Percentiles rank a stretch among this genome's conserved stretches.
Conservation (phyloP, 2,888 invertebrate genomes). For the Chymomyza amoena region DNA sequence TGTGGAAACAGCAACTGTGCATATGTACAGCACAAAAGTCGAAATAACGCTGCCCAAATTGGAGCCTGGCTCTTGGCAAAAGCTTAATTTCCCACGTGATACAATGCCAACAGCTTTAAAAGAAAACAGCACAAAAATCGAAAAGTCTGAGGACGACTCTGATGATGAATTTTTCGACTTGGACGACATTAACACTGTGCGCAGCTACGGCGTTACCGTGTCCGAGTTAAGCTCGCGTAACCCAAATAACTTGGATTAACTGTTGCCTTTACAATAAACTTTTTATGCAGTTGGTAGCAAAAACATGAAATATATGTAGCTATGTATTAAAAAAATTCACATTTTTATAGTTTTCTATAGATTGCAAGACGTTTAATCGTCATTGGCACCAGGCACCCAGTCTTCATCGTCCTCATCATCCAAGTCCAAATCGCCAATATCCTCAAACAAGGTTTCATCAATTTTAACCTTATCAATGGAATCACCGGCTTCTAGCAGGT, state of each 20-base stretch:
- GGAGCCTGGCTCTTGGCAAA: slow-evolving; percentile 90
- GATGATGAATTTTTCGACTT: slow-evolving; percentile 85
- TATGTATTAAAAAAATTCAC: slow-evolving; percentile 2
- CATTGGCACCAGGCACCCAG: slow-evolving; percentile 81
- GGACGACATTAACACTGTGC: slow-evolving; percentile 82
- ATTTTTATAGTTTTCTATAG: not conserved
- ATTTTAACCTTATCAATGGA: slow-evolving; percentile 86
- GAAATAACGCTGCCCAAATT: slow-evolving; percentile 94
- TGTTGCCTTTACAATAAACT: not conserved
- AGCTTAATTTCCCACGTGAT: slow-evolving; percentile 83
- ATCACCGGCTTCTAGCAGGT: slow-evolving; percentile 89
- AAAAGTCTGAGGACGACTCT: slow-evolving; percentile 63
- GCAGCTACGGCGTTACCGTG: slow-evolving; percentile 55
- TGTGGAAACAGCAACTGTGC: slow-evolving; percentile 84
- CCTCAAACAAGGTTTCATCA: slow-evolving; percentile 95
- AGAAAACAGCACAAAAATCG: not conserved
- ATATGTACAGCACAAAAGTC: slow-evolving; percentile 92
- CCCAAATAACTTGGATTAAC: slow-evolving; percentile 61
- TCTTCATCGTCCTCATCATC: slow-evolving; percentile 84
- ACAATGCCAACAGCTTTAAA: slow-evolving; percentile 46
- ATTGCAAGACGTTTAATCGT: slow-evolving; percentile 41
- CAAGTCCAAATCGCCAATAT: slow-evolving; percentile 88
- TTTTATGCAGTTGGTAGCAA: slow-evolving; percentile 22
- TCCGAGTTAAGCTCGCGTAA: slow-evolving; percentile 65
- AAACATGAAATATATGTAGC: slow-evolving; percentile 22